Conservation (phyloP, 2,113 vertebrate genomes). For the Perca schrenkii region DNA sequence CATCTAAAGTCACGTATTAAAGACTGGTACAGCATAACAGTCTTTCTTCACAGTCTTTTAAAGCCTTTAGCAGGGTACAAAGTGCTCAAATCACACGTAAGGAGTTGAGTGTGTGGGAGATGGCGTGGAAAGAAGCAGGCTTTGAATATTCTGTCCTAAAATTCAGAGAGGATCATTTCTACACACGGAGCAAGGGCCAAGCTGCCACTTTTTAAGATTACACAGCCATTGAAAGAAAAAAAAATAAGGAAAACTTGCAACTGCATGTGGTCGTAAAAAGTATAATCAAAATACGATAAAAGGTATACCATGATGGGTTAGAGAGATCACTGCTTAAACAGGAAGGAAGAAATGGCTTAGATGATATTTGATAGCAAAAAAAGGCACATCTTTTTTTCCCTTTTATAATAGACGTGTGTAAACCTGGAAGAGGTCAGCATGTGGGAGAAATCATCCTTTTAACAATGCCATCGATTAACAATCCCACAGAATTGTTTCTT, state of each 20-base stretch:
- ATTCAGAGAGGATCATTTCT: constrained; percentile 57
- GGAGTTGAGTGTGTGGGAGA: constrained; percentile 42
- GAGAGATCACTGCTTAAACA: constrained; percentile 37
- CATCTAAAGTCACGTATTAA: constrained; percentile 39
- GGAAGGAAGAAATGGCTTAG: constrained; percentile 70
- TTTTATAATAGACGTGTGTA: constrained; percentile 80
- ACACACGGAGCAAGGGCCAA: constrained; percentile 51
- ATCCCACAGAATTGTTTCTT: constrained; percentile 35
- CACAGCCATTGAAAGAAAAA: constrained; percentile 33
- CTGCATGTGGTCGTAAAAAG: constrained; percentile 78
- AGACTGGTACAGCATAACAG: constrained; percentile 51
- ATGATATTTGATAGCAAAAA: constrained; percentile 81
- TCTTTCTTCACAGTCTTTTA: constrained; percentile 72
- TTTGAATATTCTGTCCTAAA: constrained; percentile 50
- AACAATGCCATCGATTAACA: constrained; percentile 45
- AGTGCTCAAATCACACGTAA: constrained; percentile 69
- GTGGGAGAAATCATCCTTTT: constrained; percentile 64
- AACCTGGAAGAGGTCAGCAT: constrained; percentile 79
- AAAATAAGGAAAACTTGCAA: constrained; percentile 59
- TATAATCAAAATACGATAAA: constrained; percentile 79
- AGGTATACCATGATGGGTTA: constrained; percentile 60
- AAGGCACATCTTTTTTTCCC: constrained; percentile 85
- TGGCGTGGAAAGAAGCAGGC: constrained; percentile 35
- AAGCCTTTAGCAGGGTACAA: constrained; percentile 75
- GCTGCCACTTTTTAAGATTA: constrained; percentile 74